These are phyloP conservation scores for Elgaria multicarinata DNA, from an alignment of 2,113 vertebrate species.

Conservation along the genomic window DNA sequence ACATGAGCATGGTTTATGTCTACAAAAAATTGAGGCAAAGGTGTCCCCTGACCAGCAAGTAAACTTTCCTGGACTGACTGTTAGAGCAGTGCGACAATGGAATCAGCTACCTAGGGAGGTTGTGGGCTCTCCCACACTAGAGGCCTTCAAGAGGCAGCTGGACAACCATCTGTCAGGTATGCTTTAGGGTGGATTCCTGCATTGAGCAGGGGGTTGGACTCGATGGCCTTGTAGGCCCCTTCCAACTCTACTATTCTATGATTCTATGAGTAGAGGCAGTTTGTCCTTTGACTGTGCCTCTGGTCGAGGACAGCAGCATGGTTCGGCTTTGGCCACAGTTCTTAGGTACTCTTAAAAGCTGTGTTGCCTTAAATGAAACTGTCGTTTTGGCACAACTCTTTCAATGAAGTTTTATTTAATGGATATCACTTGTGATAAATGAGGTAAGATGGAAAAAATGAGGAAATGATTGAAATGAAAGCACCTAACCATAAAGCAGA, in stretches of 20 bases:
- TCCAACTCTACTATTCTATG: no score
- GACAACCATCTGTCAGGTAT: no score
- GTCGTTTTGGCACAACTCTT: not conserved
- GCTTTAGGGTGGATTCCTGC: no score
- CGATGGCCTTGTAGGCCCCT: no score
- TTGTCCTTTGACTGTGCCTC: not conserved
- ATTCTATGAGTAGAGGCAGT: not conserved
- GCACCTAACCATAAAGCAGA: conserved; percentile 30
- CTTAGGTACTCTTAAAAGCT: not conserved
- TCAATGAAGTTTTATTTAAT: conserved; percentile 35
- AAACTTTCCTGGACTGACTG: not conserved
- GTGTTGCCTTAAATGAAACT: not conserved
- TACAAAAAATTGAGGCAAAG: not conserved
- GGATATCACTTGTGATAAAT: conserved; percentile 12
- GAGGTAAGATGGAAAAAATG: not conserved
- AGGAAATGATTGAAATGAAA: conserved; percentile 43
- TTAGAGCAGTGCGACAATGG: no score
- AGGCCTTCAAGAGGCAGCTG: no score
- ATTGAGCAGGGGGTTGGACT: no score
- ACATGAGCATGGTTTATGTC: not conserved
- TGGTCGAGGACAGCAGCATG: not conserved
- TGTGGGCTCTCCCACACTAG: no score
- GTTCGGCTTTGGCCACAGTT: not conserved
- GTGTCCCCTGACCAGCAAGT: not conserved
- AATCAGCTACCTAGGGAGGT: no score